These are phyloP conservation scores for Campoplex nolae DNA, from an alignment of 2,888 invertebrate genomes.

Conservation along the genomic window DNA sequence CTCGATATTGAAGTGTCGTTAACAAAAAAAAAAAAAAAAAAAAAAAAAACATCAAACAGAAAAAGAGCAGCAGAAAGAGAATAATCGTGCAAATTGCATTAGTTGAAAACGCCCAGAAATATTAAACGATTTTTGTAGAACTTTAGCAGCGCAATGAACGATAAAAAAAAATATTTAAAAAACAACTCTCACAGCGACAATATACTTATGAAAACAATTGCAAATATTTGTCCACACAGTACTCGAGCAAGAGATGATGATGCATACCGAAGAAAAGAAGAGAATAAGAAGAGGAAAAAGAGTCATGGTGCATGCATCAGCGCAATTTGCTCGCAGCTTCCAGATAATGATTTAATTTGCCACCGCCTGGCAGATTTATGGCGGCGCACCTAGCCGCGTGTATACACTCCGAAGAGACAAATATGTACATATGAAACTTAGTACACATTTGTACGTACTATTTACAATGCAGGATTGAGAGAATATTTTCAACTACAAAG, in stretches of 20 bases:
- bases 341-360: constrained; percentile 82
- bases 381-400: constrained; percentile 75
- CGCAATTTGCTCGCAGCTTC: constrained; percentile 80
- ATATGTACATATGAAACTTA: constrained; percentile 16
- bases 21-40: background rate
- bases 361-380: constrained; percentile 79
- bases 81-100: background rate
- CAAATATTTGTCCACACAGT: background rate
- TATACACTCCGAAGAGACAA: constrained; percentile 66
- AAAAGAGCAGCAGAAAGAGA: constrained; percentile 25
- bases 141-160: no score
- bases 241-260: constrained; percentile 56
- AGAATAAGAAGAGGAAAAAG: constrained; percentile 33
- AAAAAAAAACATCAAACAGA: constrained; percentile 41
- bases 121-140: no score
- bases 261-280: constrained; percentile 44
- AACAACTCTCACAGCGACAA: constrained; percentile 3
- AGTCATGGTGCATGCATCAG: constrained; percentile 73
- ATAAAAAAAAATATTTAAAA: constrained; percentile 12
- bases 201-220: constrained; percentile 5
- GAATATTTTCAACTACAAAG: background rate
- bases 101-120: background rate
- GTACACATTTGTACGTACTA: constrained; percentile 44
- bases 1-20: constrained; percentile 67
- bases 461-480: constrained; percentile 14